Percentiles rank a stretch among this genome's conserved stretches.
These are phyloP conservation scores for Halichoeres trimaculatus DNA, from an alignment of 2,113 vertebrate species.

Conservation along the genomic window DNA sequence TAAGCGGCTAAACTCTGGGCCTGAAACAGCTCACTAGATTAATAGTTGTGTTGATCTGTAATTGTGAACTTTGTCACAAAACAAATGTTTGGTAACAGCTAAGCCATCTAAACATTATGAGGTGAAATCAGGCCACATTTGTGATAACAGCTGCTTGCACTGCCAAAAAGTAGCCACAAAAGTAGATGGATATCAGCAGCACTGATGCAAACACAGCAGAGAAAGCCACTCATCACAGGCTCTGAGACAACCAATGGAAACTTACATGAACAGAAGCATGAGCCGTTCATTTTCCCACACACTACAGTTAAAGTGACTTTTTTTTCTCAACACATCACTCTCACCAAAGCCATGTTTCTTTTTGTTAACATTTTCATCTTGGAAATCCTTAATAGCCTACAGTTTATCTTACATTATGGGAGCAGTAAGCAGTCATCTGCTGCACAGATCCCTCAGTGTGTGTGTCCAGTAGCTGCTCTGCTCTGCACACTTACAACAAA, in stretches of 20 bases:
- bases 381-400: constrained; percentile 27
- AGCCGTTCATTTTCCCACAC: not conserved
- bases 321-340: not conserved
- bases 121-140: too few relatives aligned
- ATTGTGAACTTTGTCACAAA: too few relatives aligned
- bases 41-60: too few relatives aligned
- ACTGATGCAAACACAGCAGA: not conserved
- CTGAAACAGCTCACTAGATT: too few relatives aligned
- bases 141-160: too few relatives aligned
- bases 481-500: constrained; percentile 59
- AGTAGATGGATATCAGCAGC: too few relatives aligned
- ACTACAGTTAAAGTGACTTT: not conserved
- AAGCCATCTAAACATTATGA: too few relatives aligned
- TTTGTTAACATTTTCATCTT: constrained; percentile 11
- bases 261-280: not conserved
- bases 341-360: not conserved
- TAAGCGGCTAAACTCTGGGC: too few relatives aligned
- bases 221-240: not conserved
- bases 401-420: constrained; percentile 33
- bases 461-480: constrained; percentile 67
- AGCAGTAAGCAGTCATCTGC: constrained; percentile 70
- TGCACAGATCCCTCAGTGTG: constrained; percentile 67
- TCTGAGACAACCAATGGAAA: not conserved
- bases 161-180: too few relatives aligned
- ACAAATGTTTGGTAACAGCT: too few relatives aligned